phyloP scores from a whole-genome alignment of 1,140 invertebrate species.

The Dreissena rostriformis region DNA sequence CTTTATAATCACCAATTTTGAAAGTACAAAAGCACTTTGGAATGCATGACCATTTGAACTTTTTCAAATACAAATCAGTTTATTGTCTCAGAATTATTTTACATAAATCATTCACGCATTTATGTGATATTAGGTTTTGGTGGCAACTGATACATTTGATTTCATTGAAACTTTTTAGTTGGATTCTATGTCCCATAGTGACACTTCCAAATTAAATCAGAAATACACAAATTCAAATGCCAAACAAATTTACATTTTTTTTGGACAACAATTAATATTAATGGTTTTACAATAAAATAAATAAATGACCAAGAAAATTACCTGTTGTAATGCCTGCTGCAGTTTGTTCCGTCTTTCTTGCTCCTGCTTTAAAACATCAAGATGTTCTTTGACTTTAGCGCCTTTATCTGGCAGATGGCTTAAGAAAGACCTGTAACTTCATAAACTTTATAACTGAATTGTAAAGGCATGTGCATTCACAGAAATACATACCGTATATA shows the following conservation, averaged over 20 bases:
- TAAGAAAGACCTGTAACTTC: slow-evolving; percentile 22
- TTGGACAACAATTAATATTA: not conserved
- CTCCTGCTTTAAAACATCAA: slow-evolving; percentile 12
- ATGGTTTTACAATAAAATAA: not conserved
- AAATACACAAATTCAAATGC: not conserved
- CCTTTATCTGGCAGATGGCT: slow-evolving; percentile 42
- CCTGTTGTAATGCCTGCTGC: not conserved
- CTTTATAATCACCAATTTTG: too few relatives aligned
- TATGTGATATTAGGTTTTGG: too few relatives aligned
- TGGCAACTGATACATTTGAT: too few relatives aligned
- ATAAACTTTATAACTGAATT: not conserved
- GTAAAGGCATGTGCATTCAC: not conserved
- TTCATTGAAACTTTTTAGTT: too few relatives aligned
- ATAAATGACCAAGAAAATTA: not conserved
- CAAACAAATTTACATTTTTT: not conserved
- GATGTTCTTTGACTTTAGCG: slow-evolving; percentile 11
- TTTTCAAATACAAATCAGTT: not conserved
- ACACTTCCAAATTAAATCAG: not conserved
- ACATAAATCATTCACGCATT: too few relatives aligned
- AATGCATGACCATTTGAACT: not conserved
- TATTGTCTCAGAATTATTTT: too few relatives aligned
- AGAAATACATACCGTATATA: not conserved
- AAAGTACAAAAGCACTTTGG: too few relatives aligned
- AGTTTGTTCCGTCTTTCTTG: not conserved
- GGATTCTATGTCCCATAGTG: too few relatives aligned